A percentile compares a stretch with the other conserved stretches of the same genome.
Conservation (phyloP, 2,797 vertebrate species). For the Eurystomus glaucurus region DNA sequence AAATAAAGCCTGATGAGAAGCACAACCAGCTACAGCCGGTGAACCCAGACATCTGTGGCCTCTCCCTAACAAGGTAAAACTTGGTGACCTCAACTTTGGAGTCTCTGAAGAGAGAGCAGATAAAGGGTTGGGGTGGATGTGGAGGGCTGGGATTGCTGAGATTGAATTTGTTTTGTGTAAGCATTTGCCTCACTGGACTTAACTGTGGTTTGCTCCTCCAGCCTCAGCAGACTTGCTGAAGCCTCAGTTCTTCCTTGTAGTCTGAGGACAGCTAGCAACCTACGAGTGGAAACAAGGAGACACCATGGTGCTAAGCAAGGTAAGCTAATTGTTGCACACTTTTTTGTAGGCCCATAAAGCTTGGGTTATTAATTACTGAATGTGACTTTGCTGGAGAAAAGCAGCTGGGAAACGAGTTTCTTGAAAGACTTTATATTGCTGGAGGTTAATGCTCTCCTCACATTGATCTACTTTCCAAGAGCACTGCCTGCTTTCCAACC, state of each 20-base stretch:
- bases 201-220: not conserved
- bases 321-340: not conserved
- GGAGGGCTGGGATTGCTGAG: fast-evolving
- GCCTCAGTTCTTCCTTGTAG: not conserved
- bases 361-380: not conserved
- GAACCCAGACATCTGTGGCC: not conserved
- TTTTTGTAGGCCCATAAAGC: not conserved
- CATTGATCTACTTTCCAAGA: not conserved
- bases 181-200: not conserved
- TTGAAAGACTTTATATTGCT: not conserved
- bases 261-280: not conserved
- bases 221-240: not conserved
- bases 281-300: not conserved
- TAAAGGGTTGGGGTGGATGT: not conserved
- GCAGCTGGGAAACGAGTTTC: not conserved
- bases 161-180: not conserved
- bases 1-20: not conserved
- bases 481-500: not conserved
- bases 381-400: not conserved
- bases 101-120: not conserved
- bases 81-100: not conserved
- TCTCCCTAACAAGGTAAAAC: not conserved
- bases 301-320: not conserved
- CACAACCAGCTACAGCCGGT: not conserved
- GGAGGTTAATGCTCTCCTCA: not conserved